Evolutionary conservation across 2,113 vertebrate genomes (phyloP).

Genomic region (Salvelinus sp.): DNA sequence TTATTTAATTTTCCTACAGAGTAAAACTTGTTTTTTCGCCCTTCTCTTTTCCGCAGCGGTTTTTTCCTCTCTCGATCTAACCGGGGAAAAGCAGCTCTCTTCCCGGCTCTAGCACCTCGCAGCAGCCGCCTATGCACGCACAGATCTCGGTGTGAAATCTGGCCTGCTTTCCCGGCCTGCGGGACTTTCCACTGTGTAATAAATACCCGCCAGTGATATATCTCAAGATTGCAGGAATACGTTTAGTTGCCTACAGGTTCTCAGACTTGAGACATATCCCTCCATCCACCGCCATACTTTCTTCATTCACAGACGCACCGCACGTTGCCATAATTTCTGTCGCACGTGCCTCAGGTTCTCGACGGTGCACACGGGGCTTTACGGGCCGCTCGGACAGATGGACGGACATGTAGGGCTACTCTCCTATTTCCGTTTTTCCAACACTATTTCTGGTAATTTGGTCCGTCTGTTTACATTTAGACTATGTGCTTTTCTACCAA

Average conservation of each 20-base stretch:
- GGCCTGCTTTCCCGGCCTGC: too few relatives aligned
- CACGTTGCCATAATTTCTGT: neutral
- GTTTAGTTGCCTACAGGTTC: too few relatives aligned
- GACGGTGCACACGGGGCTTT: neutral
- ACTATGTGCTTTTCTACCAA: neutral
- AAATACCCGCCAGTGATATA: neutral
- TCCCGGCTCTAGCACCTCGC: constrained; percentile 24
- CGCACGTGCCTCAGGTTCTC: neutral
- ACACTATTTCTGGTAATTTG: neutral
- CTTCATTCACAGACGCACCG: neutral
- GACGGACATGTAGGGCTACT: neutral
- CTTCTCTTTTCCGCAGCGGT: constrained; percentile 30
- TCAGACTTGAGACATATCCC: neutral
- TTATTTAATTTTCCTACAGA: neutral
- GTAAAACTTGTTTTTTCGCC: neutral
- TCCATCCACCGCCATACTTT: neutral
- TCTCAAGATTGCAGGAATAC: neutral
- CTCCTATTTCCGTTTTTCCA: neutral
- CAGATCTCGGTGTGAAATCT: neutral
- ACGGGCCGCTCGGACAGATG: neutral
- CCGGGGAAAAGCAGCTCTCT: constrained; percentile 69
- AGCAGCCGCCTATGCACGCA: constrained; percentile 1
- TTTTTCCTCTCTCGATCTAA: constrained; percentile 46
- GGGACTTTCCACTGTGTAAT: too few relatives aligned
- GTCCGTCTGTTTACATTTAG: neutral